phyloP scores from a whole-genome alignment of 2,113 vertebrate species.

The Xyliphius kryptos region DNA sequence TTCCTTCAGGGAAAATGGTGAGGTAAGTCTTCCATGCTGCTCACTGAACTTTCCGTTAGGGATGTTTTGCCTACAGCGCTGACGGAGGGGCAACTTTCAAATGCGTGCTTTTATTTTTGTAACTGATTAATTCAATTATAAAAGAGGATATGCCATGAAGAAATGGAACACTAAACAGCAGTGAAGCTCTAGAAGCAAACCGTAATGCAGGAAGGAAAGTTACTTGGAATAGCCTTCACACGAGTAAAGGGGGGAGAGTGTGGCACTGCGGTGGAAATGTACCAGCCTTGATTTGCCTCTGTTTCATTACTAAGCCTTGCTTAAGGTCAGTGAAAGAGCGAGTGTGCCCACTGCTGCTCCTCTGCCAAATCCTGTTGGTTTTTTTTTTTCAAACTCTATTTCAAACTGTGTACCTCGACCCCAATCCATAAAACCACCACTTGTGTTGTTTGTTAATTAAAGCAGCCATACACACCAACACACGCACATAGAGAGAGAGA shows the following conservation, averaged over 20 bases:
- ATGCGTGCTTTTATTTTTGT: too few species aligned
- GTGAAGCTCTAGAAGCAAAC: slow-evolving; percentile 36
- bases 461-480: too few species aligned
- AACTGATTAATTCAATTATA: too few species aligned
- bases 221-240: slow-evolving; percentile 35
- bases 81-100: too few species aligned
- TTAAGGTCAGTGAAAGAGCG: slow-evolving; percentile 15
- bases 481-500: too few species aligned
- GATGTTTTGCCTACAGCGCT: too few species aligned
- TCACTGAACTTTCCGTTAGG: too few species aligned
- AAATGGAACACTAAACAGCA: slow-evolving; percentile 45
- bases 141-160: slow-evolving; percentile 36
- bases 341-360: slow-evolving; percentile 15
- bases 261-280: slow-evolving; percentile 17
- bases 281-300: slow-evolving; percentile 12
- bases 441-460: too few species aligned
- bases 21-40: too few species aligned
- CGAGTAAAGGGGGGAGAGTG: slow-evolving; percentile 25
- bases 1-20: too few species aligned
- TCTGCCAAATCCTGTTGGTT: background rate
- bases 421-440: slow-evolving; percentile 27
- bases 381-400: slow-evolving; percentile 23
- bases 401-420: slow-evolving; percentile 22
- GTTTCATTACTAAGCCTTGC: slow-evolving; percentile 8
- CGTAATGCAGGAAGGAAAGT: slow-evolving; percentile 40